phyloP scores from a whole-genome alignment of 2,888 invertebrate species.

The Pilophorus perplexus region DNA sequence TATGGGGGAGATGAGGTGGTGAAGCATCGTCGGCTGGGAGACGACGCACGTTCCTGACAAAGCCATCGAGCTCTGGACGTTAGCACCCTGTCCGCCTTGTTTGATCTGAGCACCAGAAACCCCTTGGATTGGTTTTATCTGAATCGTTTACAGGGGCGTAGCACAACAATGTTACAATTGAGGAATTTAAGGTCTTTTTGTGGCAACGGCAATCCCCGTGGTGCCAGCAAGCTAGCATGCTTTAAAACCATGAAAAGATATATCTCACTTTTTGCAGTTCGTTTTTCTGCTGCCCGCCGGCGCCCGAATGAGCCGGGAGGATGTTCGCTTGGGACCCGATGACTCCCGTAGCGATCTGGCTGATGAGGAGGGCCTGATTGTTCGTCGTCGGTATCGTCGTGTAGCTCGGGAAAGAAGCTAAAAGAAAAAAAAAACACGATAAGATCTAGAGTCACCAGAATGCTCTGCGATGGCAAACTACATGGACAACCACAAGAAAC shows the following conservation, averaged over 20 bases:
- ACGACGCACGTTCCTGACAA: constrained; percentile 54
- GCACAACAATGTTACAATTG: not conserved
- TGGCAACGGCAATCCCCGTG: too few species aligned
- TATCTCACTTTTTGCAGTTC: constrained; percentile 69
- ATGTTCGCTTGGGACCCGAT: constrained; percentile 68
- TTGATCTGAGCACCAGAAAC: constrained; percentile 36
- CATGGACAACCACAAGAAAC: too few species aligned
- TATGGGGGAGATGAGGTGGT: constrained; percentile 70
- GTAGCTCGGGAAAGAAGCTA: constrained; percentile 68
- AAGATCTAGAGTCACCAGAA: too few species aligned
- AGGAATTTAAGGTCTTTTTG: too few species aligned
- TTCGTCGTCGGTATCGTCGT: constrained; percentile 75
- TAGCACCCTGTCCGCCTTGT: constrained; percentile 29
- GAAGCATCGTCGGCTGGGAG: constrained; percentile 56
- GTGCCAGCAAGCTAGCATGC: too few species aligned
- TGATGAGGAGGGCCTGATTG: constrained; percentile 68
- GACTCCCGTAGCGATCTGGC: constrained; percentile 57
- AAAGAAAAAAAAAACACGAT: constrained; percentile 53
- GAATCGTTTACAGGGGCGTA: constrained; percentile 23
- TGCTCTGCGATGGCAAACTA: too few species aligned
- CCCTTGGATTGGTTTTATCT: constrained; percentile 38
- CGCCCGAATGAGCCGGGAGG: constrained; percentile 60
- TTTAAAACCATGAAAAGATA: too few species aligned
- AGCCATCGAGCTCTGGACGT: constrained; percentile 47
- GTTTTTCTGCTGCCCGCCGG: constrained; percentile 47